A percentile compares a stretch with the other conserved stretches of the same genome.
Conservation (phyloP, 1,140 invertebrate genomes). For the Apocrypta bakeri region DNA sequence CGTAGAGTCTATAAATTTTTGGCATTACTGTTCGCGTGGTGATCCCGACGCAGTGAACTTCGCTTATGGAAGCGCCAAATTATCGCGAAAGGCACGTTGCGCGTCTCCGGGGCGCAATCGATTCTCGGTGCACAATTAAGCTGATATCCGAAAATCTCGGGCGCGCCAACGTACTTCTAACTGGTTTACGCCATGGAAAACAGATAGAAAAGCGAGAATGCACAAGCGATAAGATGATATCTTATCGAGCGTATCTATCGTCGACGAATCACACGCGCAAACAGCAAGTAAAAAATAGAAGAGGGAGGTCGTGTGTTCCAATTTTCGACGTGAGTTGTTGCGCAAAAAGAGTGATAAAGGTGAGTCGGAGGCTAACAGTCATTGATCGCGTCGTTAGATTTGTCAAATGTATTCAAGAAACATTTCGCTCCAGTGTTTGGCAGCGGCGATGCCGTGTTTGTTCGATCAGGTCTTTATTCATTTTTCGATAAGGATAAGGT, state of each 20-base stretch:
- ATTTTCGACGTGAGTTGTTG: conserved; percentile 32
- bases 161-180: conserved; percentile 3
- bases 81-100: background rate
- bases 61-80: background rate
- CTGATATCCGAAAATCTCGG: conserved; percentile 1
- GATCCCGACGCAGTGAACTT: background rate
- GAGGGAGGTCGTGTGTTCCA: background rate
- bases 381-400: background rate
- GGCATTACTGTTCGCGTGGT: conserved; percentile 26
- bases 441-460: background rate
- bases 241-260: conserved; percentile 46
- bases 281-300: background rate
- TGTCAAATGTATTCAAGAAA: background rate
- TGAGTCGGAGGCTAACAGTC: background rate
- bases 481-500: background rate
- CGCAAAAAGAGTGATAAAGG: conserved; percentile 29
- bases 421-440: background rate
- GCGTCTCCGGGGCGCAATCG: background rate
- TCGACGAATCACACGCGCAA: conserved; percentile 8
- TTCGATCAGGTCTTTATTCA: background rate
- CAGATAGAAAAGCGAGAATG: conserved; percentile 10
- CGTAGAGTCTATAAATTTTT: conserved; percentile 37
- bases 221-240: conserved; percentile 41
- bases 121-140: conserved; percentile 14
- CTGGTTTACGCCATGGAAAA: background rate